Evolutionary conservation across 1,140 invertebrate genomes (phyloP), one percentile per base, ranked within the genome.

Genomic region (Diabrotica virgifera): DNA sequence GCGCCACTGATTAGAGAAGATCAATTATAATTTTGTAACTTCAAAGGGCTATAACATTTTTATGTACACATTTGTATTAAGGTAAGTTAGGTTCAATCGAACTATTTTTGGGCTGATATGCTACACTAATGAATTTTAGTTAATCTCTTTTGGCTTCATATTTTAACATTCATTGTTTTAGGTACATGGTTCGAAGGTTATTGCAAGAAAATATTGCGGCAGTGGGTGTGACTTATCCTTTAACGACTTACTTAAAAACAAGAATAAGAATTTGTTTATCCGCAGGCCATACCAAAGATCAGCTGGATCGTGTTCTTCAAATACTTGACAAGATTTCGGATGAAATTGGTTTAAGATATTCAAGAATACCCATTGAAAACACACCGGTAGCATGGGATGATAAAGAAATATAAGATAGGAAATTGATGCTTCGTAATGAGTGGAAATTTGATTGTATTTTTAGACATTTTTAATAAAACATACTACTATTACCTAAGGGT

Each of bases 181-280:
- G 64, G 52, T 64, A 24, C 4, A 93, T 96, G 73, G 92, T 97
- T 62, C 86, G 96, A 72, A 89, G 89, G 64, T 83, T 97, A 73
- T 87, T 90, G 59, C 86, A 86, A 65, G 82, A 89, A 63, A 90
- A 93, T 56, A 89, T 99, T 62, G 97, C 96, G 14, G 89, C 90
- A 10, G 97, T 99, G 5, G 96, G 96, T 63, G 97, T 99, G 63
- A 96, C 96, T 63, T 99, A 97, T 82, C 97, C 98, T 60, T 97
- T 97, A 38, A 99, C 97, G n/a, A 92, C 94, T 52, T 86, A 99
- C 60, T 92, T 95, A 83, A 89, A 94, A 81, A 93, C 94, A 14
- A 86, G 97, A 76, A 96, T 96, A 67, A 82, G 97, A 70, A 97
- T 99, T 81, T 99, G 97, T 78, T 80, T 99, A 50, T 98, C 95